phyloP scores from a whole-genome alignment of 2,113 vertebrate species.

The Sula dactylatra region DNA sequence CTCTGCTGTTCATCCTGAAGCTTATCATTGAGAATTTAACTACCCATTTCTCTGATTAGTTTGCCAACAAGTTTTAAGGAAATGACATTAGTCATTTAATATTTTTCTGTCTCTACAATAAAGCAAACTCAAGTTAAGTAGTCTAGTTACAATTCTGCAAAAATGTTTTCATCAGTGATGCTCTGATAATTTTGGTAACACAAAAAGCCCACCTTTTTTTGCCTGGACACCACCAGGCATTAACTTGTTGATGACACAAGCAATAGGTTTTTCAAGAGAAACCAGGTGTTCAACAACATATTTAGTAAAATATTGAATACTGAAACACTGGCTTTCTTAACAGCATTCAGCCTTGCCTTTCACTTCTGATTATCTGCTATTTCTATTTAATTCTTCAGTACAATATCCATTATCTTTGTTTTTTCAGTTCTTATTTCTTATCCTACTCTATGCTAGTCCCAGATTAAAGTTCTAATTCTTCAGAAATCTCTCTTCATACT shows the following conservation, averaged over 20 bases:
- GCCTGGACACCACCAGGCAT: not conserved
- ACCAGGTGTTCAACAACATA: accelerated
- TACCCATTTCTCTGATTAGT: not conserved
- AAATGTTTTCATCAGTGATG: not conserved
- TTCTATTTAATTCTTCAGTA: not conserved
- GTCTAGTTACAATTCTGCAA: not conserved
- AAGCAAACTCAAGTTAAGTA: not conserved
- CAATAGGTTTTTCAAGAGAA: not conserved
- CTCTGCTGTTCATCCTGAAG: not conserved
- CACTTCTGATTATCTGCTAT: not conserved
- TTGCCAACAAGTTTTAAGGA: not conserved
- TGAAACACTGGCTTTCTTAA: not conserved
- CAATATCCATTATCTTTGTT: not conserved
- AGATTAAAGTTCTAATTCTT: not conserved
- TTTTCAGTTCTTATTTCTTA: not conserved
- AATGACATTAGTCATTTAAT: not conserved
- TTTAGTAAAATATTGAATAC: not conserved
- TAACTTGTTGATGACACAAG: not conserved
- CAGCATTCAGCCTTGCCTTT: not conserved
- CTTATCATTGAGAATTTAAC: not conserved
- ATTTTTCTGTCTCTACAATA: not conserved
- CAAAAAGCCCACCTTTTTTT: too few relatives aligned
- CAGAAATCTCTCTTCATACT: not conserved
- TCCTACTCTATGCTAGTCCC: not conserved
- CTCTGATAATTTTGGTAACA: not conserved